Evolutionary conservation across 2,113 vertebrate genomes (phyloP).

Genomic region (Sinosuthora webbiana): DNA sequence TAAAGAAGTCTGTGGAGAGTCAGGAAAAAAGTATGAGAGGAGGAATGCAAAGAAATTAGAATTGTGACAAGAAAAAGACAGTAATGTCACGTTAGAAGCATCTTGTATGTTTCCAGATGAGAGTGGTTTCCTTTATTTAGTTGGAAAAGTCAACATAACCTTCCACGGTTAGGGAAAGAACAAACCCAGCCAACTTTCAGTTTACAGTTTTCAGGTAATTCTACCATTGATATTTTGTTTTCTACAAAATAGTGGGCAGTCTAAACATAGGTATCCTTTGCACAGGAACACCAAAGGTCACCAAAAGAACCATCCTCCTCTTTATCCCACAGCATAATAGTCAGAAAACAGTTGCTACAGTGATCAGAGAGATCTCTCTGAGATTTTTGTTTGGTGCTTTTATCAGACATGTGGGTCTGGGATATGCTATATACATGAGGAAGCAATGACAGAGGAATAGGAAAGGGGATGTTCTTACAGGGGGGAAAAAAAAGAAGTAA

Average conservation of each 20-base stretch:
- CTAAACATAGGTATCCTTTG: background rate
- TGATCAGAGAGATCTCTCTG: background rate
- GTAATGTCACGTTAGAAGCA: background rate
- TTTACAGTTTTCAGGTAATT: background rate
- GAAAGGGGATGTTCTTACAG: background rate
- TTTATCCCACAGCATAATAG: background rate
- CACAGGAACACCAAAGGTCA: background rate
- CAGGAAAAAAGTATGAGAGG: background rate
- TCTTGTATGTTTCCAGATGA: background rate
- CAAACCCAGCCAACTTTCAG: background rate
- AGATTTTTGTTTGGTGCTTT: background rate
- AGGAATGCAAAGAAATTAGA: background rate
- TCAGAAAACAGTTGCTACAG: background rate
- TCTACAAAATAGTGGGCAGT: background rate
- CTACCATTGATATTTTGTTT: background rate
- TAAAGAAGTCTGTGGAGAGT: background rate
- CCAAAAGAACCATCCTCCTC: background rate
- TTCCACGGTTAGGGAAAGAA: background rate
- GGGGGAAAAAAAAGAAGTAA: background rate
- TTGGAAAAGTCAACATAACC: background rate
- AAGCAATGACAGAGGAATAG: background rate
- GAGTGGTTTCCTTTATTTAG: background rate
- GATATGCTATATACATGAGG: background rate
- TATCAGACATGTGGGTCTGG: background rate
- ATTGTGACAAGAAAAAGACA: background rate